A percentile compares a stretch with the other conserved stretches of the same genome.
These are phyloP conservation scores for Aromia moschata DNA, from an alignment of 2,888 invertebrate genomes.

Conservation along the genomic window DNA sequence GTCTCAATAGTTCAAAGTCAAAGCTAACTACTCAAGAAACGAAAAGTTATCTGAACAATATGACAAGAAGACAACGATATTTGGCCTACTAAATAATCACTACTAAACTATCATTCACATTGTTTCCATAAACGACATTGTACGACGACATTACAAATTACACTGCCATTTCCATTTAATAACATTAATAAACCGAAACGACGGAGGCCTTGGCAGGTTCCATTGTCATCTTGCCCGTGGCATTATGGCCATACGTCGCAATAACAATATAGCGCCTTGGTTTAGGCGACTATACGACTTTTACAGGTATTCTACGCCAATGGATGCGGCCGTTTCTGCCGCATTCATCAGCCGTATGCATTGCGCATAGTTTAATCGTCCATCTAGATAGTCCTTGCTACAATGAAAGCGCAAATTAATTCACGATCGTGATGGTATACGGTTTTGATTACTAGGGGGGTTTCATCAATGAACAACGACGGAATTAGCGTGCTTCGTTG, in stretches of 20 bases:
- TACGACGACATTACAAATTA: not conserved
- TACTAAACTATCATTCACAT: too few relatives aligned
- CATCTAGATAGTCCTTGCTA: slow-evolving; percentile 23
- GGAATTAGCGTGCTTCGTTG: slow-evolving; percentile 14
- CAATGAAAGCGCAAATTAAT: slow-evolving; percentile 30
- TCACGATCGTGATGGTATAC: slow-evolving; percentile 18
- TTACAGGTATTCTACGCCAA: not conserved
- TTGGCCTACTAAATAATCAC: too few relatives aligned
- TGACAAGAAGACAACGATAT: too few relatives aligned
- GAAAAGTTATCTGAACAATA: too few relatives aligned
- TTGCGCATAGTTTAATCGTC: slow-evolving; percentile 22
- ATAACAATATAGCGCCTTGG: not conserved
- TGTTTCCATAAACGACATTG: too few relatives aligned
- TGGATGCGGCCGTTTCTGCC: slow-evolving; percentile 4
- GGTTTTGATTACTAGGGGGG: slow-evolving; percentile 21
- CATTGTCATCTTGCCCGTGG: not conserved
- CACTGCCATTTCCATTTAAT: not conserved
- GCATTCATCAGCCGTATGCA: slow-evolving; percentile 11
- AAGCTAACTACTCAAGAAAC: too few relatives aligned
- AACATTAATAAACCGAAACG: not conserved
- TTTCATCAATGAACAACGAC: slow-evolving; percentile 16
- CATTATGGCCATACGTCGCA: not conserved
- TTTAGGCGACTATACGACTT: too few relatives aligned
- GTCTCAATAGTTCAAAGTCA: too few relatives aligned
- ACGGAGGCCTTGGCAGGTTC: not conserved